Conservation (phyloP, 2,888 invertebrate species). For the Chromoteleia sp. region DNA sequence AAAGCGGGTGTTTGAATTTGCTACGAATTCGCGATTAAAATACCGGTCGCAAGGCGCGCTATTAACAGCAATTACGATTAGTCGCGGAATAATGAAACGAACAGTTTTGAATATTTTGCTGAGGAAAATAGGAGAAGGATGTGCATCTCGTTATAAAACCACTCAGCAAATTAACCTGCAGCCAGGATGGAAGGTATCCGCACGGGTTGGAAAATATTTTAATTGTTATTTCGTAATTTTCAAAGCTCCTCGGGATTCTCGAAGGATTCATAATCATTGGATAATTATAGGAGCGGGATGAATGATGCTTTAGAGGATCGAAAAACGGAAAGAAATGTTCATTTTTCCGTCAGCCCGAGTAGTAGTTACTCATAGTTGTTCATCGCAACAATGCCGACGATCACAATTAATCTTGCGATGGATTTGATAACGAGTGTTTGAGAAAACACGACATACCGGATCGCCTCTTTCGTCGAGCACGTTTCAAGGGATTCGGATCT, state of each 20-base stretch:
- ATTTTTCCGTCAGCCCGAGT: constrained; percentile 18
- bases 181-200: constrained; percentile 21
- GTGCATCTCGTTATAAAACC: constrained; percentile 27
- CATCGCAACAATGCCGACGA: constrained; percentile 37
- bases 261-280: constrained; percentile 44
- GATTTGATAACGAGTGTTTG: constrained; percentile 30
- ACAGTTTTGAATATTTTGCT: constrained; percentile 4
- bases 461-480: constrained; percentile 9
- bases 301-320: constrained; percentile 50
- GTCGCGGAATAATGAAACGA: constrained; percentile 27
- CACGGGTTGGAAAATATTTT: constrained; percentile 36
- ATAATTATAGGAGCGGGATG: constrained; percentile 56
- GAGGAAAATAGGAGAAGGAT: constrained; percentile 5
- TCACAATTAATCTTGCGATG: constrained; percentile 58
- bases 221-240: constrained; percentile 53
- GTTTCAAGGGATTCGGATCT: constrained; percentile 25
- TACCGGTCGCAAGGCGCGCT: not conserved
- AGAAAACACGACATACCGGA: not conserved
- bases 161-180: constrained; percentile 25
- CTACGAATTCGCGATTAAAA: constrained; percentile 22
- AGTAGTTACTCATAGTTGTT: no score
- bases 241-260: constrained; percentile 37
- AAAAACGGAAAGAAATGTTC: constrained; percentile 12
- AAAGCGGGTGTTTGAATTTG: not conserved
- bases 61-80: constrained; percentile 32